Evolutionary conservation across 1,140 invertebrate species (phyloP).

Genomic region (Orchestia grillus): DNA sequence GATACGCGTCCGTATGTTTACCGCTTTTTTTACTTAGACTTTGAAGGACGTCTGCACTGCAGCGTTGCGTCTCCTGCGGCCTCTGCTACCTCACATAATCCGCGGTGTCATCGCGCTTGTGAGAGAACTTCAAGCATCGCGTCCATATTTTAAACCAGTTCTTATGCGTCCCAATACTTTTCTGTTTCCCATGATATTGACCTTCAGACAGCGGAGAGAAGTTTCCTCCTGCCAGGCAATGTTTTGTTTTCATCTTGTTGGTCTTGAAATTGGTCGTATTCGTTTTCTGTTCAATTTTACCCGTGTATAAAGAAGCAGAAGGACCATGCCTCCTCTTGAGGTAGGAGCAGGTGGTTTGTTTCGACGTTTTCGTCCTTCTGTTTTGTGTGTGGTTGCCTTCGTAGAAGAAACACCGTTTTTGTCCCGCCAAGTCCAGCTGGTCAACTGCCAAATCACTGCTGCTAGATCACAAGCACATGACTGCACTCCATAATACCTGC

Average conservation of each 20-base stretch:
- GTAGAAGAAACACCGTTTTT: not conserved
- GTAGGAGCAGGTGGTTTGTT: not conserved
- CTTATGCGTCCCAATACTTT: not conserved
- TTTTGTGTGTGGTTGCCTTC: not conserved
- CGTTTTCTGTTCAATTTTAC: not conserved
- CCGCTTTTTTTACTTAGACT: not conserved
- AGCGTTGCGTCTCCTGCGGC: not conserved
- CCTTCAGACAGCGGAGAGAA: not conserved
- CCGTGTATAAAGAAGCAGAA: not conserved
- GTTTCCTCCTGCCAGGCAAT: not conserved
- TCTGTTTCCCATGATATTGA: not conserved
- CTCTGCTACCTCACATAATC: not conserved
- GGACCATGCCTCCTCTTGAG: not conserved
- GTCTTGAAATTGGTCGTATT: not conserved
- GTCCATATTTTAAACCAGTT: not conserved
- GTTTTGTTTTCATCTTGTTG: not conserved
- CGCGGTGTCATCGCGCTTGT: not conserved
- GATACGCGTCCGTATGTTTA: not conserved
- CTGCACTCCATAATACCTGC: not conserved
- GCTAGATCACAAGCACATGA: not conserved
- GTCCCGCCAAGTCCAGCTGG: not conserved
- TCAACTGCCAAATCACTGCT: not conserved
- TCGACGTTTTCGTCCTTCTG: not conserved
- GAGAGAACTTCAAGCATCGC: not conserved
- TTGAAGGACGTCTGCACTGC: not conserved